Base-by-base conservation (phyloP, 2,113 vertebrate species). In the Gavialis gangeticus region DNA sequence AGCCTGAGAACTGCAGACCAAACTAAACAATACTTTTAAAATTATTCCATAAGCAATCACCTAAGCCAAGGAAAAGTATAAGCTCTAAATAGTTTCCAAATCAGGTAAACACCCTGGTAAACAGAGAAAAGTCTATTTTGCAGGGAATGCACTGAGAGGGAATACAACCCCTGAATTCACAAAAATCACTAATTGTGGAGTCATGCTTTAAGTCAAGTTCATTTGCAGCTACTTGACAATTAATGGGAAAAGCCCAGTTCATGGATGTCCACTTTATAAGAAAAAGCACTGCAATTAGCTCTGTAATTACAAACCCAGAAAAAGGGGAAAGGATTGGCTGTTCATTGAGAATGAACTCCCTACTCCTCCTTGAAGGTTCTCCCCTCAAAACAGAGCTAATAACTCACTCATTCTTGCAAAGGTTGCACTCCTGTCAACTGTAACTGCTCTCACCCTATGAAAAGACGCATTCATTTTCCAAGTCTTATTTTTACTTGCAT, bases 201-300 rank as follows among this genome's bases (percentile, higher is more conserved):
- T 90, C 93, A 89, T 37, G 37, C 37, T 37, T 84, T 92, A 95
- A 94, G 94, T 92, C 87, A 89, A 91, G 88, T 89, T 15, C 64
- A 77, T 84, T 95, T 92, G 89, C 93, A 91, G 87, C 58, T 80
- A 67, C 87, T 75, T 30, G 84, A 5, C 86, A 91, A 79, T 82
- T 95, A 92, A 79, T 75, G 79, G 64, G 73, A 92, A 73, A 91
- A 96, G 92, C 54, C 28, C 87, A 84, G 34, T 75, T 77, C 77
- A 89, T 7, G 88, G 94, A 75, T 92, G 80, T 19, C 82, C 82
- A 10, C 95, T 96, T 95, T 95, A 93, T 94, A 96, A 95, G 5
- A 82, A 88, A 90, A 82, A 57, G 46, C 90, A 82, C 86, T 91
- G 86, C 93, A 93, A 88, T 95, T 94, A 92, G 92, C 90, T 80